These are phyloP conservation scores for Leucozona laternaria DNA, from an alignment of 2,888 invertebrate species.

Conservation along the genomic window DNA sequence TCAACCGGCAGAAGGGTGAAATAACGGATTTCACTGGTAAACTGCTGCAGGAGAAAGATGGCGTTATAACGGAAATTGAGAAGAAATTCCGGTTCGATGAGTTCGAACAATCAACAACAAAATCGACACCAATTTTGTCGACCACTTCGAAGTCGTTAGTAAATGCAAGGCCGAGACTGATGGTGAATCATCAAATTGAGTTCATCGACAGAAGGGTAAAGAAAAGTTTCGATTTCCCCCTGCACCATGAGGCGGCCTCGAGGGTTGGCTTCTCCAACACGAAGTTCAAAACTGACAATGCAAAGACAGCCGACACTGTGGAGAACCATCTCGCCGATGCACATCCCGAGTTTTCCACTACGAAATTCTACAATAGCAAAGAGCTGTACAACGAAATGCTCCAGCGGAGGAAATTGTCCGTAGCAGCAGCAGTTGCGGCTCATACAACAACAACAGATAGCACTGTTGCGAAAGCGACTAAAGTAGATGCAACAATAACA, in stretches of 20 bases:
- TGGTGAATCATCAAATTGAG: conserved; percentile 77
- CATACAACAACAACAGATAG: conserved; percentile 73
- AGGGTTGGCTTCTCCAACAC: conserved; percentile 83
- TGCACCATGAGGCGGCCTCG: conserved; percentile 80
- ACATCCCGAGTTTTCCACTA: conserved; percentile 83
- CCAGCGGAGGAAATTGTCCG: conserved; percentile 63
- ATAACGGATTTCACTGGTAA: conserved; percentile 81
- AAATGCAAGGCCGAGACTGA: conserved; percentile 40
- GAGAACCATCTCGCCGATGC: conserved; percentile 69
- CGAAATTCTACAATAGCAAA: conserved; percentile 83
- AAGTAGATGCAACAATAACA: not conserved
- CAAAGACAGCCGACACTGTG: conserved; percentile 40
- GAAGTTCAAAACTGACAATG: conserved; percentile 81
- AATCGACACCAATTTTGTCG: conserved; percentile 45
- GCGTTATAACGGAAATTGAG: conserved; percentile 83
- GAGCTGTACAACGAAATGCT: conserved; percentile 83
- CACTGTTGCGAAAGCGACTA: conserved; percentile 24
- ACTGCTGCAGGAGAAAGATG: conserved; percentile 82
- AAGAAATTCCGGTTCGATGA: conserved; percentile 82
- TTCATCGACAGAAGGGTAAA: conserved; percentile 83
- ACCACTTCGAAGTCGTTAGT: conserved; percentile 57
- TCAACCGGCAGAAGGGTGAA: conserved; percentile 62
- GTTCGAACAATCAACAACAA: conserved; percentile 74
- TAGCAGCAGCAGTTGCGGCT: conserved; percentile 26
- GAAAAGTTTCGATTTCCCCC: conserved; percentile 83